Evolutionary conservation across 2,113 vertebrate genomes (phyloP), one percentile per base, ranked within the genome.

Genomic region (Rhegmatorhina hoffmannsi): DNA sequence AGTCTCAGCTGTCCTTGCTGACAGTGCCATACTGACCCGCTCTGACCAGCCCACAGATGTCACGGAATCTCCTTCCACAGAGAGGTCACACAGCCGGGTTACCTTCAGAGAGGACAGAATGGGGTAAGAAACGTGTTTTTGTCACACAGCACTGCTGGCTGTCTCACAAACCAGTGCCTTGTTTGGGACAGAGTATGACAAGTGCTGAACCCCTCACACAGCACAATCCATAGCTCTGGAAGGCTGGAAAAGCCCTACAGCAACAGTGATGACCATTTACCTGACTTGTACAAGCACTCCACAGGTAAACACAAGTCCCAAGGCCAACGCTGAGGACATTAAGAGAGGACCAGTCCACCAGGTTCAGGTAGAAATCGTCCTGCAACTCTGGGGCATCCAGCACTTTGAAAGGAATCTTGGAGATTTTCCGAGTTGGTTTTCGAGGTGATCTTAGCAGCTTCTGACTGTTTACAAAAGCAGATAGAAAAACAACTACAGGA

Each of bases 281-380:
- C 98, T 99, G 99, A 96, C 99, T 99, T 17, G 99, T 99, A 92
- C 99, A 99, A 88, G 99, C 99, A 3, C 99, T 99, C 99, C 99
- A 99, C 36, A 99, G 98, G 94, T 99, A 99, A 31, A 99, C 99
- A 13, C 99, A 99, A 80, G 99, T 99, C 7, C 99, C 99, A 79
- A 99, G 98, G 84, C 99, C 99, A 75, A 99, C 99, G 0, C 99
- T 99, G 92, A 99, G 98, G 59, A 99, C 99, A 0, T 99, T 99
- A 46, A 99, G 98, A 63, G 99, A 99, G 2, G 99, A 99, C 99
- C 99, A 99, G 98, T 99, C 99, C 78, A 99, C 99, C 86, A 99
- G 96, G 96, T 99, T 99, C 97, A 99, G 98, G 98, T 99, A 99
- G 98, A 99, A 99, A 88, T 99, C 99, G 0, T 99, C 99, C 95